phyloP scores from a whole-genome alignment of 2,888 invertebrate genomes.

The Tiliacea aurago region DNA sequence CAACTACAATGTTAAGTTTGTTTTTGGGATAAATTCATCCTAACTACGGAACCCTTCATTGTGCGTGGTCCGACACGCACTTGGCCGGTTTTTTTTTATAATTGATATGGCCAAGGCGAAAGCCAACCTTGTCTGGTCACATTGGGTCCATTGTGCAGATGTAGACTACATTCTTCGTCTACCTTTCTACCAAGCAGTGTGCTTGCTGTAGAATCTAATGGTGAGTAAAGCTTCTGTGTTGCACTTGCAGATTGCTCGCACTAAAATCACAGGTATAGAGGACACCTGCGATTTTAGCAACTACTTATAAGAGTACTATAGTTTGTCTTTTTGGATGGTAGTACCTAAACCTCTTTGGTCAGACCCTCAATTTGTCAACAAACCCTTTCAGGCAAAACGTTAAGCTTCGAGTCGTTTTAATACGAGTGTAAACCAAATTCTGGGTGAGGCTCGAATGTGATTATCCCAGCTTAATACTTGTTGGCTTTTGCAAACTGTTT shows the following conservation, averaged over 20 bases:
- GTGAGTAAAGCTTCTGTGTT: background rate
- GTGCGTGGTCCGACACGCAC: too few relatives aligned
- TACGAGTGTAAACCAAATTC: slow-evolving; percentile 50
- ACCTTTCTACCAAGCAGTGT: background rate
- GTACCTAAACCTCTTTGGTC: slow-evolving; percentile 47
- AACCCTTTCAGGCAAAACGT: slow-evolving; percentile 54
- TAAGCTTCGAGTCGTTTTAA: slow-evolving; percentile 41
- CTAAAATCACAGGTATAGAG: background rate
- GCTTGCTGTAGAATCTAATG: background rate
- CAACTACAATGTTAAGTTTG: too few relatives aligned
- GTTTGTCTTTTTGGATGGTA: slow-evolving; percentile 6
- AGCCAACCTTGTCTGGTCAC: background rate
- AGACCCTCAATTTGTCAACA: slow-evolving; percentile 51
- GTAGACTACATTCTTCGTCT: background rate
- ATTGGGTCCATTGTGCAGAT: background rate
- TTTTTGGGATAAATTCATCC: too few relatives aligned
- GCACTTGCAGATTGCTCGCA: background rate
- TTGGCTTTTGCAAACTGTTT: slow-evolving; percentile 21
- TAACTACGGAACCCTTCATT: too few relatives aligned
- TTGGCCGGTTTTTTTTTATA: too few relatives aligned
- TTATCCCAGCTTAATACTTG: slow-evolving; percentile 47
- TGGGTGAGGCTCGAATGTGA: slow-evolving; percentile 27
- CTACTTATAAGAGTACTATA: background rate
- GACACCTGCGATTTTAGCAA: background rate
- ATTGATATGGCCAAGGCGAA: background rate